Conservation (phyloP, 2,113 vertebrate species). For the Tupaia chinensis region DNA sequence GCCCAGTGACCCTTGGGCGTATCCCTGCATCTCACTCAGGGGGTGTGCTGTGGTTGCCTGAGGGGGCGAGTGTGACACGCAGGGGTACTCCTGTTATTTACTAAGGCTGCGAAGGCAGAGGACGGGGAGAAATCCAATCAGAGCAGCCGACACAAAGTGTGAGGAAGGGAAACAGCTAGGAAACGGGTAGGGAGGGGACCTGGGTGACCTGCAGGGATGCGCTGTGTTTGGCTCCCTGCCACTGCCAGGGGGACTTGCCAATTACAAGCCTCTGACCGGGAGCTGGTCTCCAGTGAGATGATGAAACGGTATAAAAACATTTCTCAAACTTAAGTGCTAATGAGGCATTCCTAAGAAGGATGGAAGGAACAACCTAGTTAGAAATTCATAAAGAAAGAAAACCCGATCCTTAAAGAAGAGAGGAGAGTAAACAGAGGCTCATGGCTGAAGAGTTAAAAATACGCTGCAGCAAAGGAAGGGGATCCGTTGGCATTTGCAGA, state of each 20-base stretch:
- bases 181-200: not conserved
- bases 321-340: constrained; percentile 36
- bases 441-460: not conserved
- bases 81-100: not conserved
- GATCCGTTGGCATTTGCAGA: not conserved
- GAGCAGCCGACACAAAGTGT: not conserved
- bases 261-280: not conserved
- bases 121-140: not conserved
- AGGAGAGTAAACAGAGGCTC: not conserved
- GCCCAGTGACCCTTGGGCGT: not conserved
- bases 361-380: not conserved
- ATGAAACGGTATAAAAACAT: not conserved
- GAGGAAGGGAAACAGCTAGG: constrained; percentile 11
- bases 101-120: not conserved
- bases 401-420: not conserved
- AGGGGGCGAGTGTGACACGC: not conserved
- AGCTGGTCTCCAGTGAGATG: not conserved
- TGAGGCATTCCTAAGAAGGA: not conserved
- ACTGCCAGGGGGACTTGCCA: constrained; percentile 54
- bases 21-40: accelerated
- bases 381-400: not conserved
- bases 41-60: not conserved
- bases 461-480: not conserved
- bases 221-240: constrained; percentile 30
- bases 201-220: constrained; percentile 40